Base-by-base conservation (phyloP, 2,797 vertebrate species). In the Schizopygopsis pylzovi region DNA sequence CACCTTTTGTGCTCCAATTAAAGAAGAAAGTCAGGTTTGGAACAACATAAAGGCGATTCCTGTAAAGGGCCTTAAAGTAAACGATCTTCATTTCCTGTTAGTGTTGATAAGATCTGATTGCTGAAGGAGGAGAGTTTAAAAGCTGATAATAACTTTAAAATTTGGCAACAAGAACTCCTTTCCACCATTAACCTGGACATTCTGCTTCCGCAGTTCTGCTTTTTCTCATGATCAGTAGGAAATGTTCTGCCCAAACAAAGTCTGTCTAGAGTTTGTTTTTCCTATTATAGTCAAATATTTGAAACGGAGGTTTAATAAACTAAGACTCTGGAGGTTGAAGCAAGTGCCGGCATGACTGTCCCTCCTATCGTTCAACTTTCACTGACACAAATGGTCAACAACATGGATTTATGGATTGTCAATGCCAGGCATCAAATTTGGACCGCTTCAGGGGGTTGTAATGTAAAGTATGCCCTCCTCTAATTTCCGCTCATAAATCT, bases 381-480 rank as follows among this genome's bases (percentile, higher is more conserved):
- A 28, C 75, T 73, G 28, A 45, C 56, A n/a, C 28, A 39, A 79
- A 37, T 81, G 37, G 54, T 84, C 65, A 65, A 11, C 20, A 71
- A 45, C 43, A 52, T 59, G 73, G 47, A 77, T 84, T 84, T 79
- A 84, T 84, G 72, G 39, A 68, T 82, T 84, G 37, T 71, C 76
- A 45, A 12, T 37, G 54, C 65, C 22, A 4, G 13, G 78, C 61
- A 76, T 88, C 79, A 85, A 47, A 82, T 71, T 52, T 63, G 79
- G 81, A 59, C 63, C 8, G 49, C 33, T 43, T 76, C 78, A 56
- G 86, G 52, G 37, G 52, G 25, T 49, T 79, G 75, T 59, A 81
- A 87, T 82, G 81, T 87, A 82, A 82, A 80, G 59, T 71, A 80
- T 86, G 86, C 63, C 65, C 63, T 63, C 72, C 47, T 87, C 81